Evolutionary conservation across 1,140 invertebrate species (phyloP), one percentile per base, ranked within the genome.

Genomic region (Drosophila micromelanica): DNA sequence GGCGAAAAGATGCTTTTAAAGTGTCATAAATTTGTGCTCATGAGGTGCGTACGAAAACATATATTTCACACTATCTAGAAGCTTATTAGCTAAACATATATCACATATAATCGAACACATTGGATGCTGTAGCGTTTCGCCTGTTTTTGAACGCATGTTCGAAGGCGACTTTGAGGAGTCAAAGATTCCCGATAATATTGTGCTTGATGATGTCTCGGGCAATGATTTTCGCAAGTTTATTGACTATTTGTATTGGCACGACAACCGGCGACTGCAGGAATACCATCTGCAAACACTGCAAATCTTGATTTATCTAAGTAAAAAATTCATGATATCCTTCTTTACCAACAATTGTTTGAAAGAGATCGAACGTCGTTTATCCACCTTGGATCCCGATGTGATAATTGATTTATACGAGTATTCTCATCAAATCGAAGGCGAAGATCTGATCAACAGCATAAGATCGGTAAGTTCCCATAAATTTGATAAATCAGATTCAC

Each of bases 141-240:
- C 76, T 12, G 76, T 78, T 7, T 78, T 78, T 42, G 76, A 75
- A 20, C 76, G 76, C 8, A 78, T 78, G 76, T 78, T 78, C 30
- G 65, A 67, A 1, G 76, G 76, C 6, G 52, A 67, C 4, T 78
- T 75, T 17, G 56, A 71, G 13, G 76, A 78, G 52, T 27, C 56
- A 2, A 65, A 45, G 5, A 38, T 15, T 4, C 13, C 72, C 5
- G 65, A 78, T 0, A 78, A 78, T 32, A 78, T 78, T 57, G 65
- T 78, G 0, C 62, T 78, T 8, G 67, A 78, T 20, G 76, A 78
- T 72, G 67, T 78, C 1, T 62, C 61, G 1, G 76, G 42, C 9
- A 8, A 17, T 1, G 73, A 78, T 45, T 78, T 78, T 38, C 32
- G 48, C 20, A 71, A 56, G 35, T 78, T 78, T 4, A 55, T 78